Evolutionary conservation across 2,888 invertebrate genomes (phyloP).

Genomic region (Mechanitis mazaeus): DNA sequence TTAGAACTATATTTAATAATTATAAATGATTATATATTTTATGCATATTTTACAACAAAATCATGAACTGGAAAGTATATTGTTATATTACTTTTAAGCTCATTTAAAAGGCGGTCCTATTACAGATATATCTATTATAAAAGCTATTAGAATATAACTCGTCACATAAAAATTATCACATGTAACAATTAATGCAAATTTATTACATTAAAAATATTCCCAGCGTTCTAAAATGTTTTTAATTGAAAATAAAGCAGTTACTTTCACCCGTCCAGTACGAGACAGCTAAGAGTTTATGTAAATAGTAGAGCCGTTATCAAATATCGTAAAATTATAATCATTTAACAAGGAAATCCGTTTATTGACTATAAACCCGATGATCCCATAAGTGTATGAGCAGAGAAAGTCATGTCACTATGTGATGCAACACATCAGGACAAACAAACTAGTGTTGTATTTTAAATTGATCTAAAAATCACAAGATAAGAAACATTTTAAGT

Average conservation of each 20-base stretch:
- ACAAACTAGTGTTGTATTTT: background rate
- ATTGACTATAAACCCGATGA: conserved; percentile 31
- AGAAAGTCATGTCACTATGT: background rate
- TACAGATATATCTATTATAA: no score
- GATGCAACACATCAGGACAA: background rate
- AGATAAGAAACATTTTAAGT: no score
- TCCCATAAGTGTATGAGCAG: background rate
- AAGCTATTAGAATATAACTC: no score
- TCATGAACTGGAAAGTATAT: no score
- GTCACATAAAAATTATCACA: no score
- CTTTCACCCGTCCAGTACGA: conserved; percentile 17
- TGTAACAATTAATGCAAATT: no score
- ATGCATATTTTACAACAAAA: no score
- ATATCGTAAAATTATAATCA: conserved; percentile 32
- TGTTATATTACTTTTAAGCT: no score
- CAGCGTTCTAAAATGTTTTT: background rate
- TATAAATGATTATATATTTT: no score
- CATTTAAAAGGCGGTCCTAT: no score
- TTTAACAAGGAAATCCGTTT: conserved; percentile 37
- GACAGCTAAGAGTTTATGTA: conserved; percentile 20
- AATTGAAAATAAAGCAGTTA: conserved; percentile 9
- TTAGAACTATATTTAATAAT: no score
- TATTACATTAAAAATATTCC: background rate
- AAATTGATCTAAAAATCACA: no score
- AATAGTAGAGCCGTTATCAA: conserved; percentile 20